Evolutionary conservation across 2,888 invertebrate species (phyloP), one percentile per base, ranked within the genome.

Genomic region (Epicampocera succincta): DNA sequence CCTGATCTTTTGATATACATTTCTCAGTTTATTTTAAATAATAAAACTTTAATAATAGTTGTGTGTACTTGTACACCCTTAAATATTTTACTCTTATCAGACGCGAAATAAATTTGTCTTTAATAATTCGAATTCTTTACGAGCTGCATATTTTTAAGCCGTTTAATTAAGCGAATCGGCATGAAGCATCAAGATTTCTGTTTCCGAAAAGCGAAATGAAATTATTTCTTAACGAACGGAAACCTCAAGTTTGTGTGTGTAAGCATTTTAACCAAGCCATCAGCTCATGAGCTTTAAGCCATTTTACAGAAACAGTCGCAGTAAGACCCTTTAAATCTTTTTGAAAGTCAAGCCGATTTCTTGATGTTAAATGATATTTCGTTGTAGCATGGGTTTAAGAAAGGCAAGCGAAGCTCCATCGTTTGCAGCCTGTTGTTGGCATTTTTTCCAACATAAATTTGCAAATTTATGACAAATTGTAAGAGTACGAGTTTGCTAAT

Each of bases 401-500:
- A 25, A 25, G 25, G 12, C 13, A 54, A 63, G 15, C 38, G 25
- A 11, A 46, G 44, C 3, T 42, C 8, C 15, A 42, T 0, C 13
- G 71, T 19, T 1, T 38, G 42, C 63, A 56, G 13, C 46, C 15
- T 65, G 29, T 29, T 19, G 38, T 25, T 63, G 29, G 46, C 69
- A 60, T 66, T 58, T 52, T 77, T 63, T 63, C 15, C 19, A 73
- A 77, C 83, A 89, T 89, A 89, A 89, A 85, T 86, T 88, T 84
- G 78, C 76, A 73, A 89, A 85, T 88, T 89, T 89, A 89, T 88
- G 88, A 89, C 87, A 87, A 87, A 87, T 86, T 85, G 82, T 84
- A 58, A 84, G 58, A 84, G 83, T 82, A 52, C 40, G 73, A 68
- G 61, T 72, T 40, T 69, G 73, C 84, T 80, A 84, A 84, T 79